Evolutionary conservation across 2,888 invertebrate species (phyloP).

Genomic region (Sphinx pinastri): DNA sequence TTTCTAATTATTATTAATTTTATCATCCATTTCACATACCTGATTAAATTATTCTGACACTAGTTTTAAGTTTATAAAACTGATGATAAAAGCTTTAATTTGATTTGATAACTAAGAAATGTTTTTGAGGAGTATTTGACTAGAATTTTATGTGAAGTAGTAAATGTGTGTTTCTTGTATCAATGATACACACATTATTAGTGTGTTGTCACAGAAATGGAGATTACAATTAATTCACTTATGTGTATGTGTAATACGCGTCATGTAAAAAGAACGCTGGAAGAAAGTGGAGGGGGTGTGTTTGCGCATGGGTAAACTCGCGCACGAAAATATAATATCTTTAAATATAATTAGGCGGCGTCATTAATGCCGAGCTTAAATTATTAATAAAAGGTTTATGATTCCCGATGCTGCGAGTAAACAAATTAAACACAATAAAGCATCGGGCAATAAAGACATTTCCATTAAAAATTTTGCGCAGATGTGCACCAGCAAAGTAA

Average conservation of each 20-base stretch:
- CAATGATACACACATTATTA: not conserved
- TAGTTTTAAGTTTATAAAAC: conserved; percentile 25
- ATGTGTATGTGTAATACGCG: not conserved
- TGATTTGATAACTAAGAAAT: conserved; percentile 11
- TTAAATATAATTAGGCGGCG: too few relatives aligned
- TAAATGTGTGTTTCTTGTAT: conserved; percentile 7
- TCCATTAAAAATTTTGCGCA: too few relatives aligned
- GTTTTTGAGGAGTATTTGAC: not conserved
- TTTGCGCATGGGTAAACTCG: too few relatives aligned
- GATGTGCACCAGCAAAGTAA: too few relatives aligned
- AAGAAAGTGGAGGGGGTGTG: too few relatives aligned
- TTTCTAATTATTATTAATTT: conserved; percentile 16
- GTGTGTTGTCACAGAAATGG: not conserved
- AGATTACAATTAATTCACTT: not conserved
- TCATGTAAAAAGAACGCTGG: too few relatives aligned
- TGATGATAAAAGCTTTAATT: conserved; percentile 34
- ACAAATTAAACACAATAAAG: too few relatives aligned
- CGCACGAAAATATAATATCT: too few relatives aligned
- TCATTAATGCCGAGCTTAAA: too few relatives aligned
- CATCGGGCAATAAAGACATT: too few relatives aligned
- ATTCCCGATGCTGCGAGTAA: too few relatives aligned
- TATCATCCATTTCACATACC: not conserved
- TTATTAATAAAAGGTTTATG: too few relatives aligned
- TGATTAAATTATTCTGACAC: conserved; percentile 14
- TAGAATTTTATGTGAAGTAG: not conserved